A percentile compares a stretch with the other conserved stretches of the same genome.
These are phyloP conservation scores for Cacatua alba DNA, from an alignment of 2,113 vertebrate species.

Conservation along the genomic window DNA sequence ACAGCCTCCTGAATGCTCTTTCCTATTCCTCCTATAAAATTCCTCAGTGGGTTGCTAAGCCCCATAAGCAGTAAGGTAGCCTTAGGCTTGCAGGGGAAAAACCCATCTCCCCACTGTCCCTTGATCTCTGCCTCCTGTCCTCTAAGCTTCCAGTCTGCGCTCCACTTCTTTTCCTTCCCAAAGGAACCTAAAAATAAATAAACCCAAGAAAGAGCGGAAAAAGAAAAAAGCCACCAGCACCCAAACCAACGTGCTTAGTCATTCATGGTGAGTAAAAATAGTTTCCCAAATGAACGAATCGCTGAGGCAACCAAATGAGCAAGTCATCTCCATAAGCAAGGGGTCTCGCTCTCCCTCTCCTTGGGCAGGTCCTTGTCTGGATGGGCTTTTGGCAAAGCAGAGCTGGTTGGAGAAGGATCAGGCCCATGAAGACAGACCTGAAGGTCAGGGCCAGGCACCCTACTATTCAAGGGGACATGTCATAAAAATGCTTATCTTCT, in stretches of 20 bases:
- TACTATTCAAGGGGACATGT: neutral
- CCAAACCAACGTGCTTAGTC: constrained; percentile 33
- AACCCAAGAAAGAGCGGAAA: constrained; percentile 22
- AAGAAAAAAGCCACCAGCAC: constrained; percentile 39
- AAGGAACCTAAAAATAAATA: constrained; percentile 59
- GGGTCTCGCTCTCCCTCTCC: neutral
- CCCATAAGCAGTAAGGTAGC: neutral
- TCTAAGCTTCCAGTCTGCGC: neutral
- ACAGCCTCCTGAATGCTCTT: neutral
- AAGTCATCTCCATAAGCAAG: neutral
- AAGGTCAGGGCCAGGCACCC: neutral
- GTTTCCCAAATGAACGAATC: constrained; percentile 27
- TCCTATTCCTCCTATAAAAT: neutral
- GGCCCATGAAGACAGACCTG: neutral
- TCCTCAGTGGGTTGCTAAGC: neutral
- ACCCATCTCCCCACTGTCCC: neutral
- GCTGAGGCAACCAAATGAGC: constrained; percentile 20
- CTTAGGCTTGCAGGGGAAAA: neutral
- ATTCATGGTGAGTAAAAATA: constrained; percentile 49
- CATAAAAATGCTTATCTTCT: neutral
- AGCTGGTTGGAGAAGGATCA: neutral
- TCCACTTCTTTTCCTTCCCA: neutral
- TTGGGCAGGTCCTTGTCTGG: neutral
- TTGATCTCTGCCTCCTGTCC: neutral
- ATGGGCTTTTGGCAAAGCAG: neutral